phyloP scores from a whole-genome alignment of 2,797 vertebrate genomes.

The Bovichtus diacanthus region DNA sequence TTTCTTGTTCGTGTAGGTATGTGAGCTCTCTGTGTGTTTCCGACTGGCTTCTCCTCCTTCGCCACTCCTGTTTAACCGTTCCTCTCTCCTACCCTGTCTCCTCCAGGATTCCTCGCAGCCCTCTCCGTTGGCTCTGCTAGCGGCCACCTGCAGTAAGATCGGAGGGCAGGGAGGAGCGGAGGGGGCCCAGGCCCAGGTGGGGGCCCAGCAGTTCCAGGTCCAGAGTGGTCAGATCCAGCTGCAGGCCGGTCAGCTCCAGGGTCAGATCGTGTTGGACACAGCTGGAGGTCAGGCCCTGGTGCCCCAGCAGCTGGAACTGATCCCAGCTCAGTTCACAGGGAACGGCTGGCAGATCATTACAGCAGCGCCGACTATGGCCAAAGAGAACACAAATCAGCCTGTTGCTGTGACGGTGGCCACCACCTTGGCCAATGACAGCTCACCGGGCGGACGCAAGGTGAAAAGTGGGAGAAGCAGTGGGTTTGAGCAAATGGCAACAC shows the following conservation, averaged over 20 bases:
- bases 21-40: constrained; percentile 25
- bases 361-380: constrained; percentile 90
- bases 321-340: constrained; percentile 95
- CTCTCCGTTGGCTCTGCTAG: constrained; percentile 97
- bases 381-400: constrained; percentile 90
- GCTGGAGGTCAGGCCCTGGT: constrained; percentile 93
- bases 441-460: constrained; percentile 81
- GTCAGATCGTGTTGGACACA: constrained; percentile 94
- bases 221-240: constrained; percentile 87
- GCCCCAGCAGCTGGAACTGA: constrained; percentile 95
- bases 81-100: constrained; percentile 5
- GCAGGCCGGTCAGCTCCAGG: constrained; percentile 81
- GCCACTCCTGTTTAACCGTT: constrained; percentile 29
- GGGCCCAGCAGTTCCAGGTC: constrained; percentile 88
- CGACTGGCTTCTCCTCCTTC: constrained; percentile 11
- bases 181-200: constrained; percentile 81
- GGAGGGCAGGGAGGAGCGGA: constrained; percentile 90
- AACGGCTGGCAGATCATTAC: constrained; percentile 98
- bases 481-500: not conserved
- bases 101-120: constrained; percentile 94
- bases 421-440: constrained; percentile 88
- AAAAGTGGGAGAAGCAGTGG: constrained; percentile 63
- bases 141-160: constrained; percentile 99
- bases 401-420: constrained; percentile 86
- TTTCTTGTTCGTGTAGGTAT: constrained; percentile 45